Percentiles rank a stretch among this genome's conserved stretches.
These are phyloP conservation scores for Rhabdomys dilectus DNA, from an alignment of 2,113 vertebrate species.

Conservation along the genomic window DNA sequence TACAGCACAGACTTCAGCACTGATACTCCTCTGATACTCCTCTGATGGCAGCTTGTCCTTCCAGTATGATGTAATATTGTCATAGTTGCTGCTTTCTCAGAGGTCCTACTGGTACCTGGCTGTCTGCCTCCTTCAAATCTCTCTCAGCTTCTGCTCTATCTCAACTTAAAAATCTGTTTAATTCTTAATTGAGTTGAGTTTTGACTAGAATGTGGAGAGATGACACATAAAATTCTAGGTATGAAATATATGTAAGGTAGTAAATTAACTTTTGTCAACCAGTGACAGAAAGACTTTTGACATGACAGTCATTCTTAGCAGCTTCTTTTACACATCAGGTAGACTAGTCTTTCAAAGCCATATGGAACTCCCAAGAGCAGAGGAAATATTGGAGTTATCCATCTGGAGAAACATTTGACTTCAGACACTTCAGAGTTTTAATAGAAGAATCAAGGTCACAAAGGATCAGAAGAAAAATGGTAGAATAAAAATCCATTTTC, in stretches of 20 bases:
- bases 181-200: constrained; percentile 53
- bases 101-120: background rate
- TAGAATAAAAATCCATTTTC: constrained; percentile 9
- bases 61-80: background rate
- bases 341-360: constrained; percentile 37
- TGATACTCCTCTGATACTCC: background rate
- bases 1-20: background rate
- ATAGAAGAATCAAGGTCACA: constrained; percentile 6
- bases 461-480: constrained; percentile 26
- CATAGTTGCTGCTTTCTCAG: background rate
- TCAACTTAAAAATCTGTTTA: constrained; percentile 39
- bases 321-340: background rate
- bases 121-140: background rate
- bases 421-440: constrained; percentile 51
- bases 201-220: constrained; percentile 38
- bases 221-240: constrained; percentile 34
- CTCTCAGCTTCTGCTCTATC: constrained; percentile 35
- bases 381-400: constrained; percentile 11
- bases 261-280: constrained; percentile 32
- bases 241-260: constrained; percentile 27
- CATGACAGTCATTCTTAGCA: constrained; percentile 24
- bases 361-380: background rate
- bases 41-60: background rate
- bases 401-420: constrained; percentile 59
- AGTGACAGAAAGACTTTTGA: constrained; percentile 40